Evolutionary conservation across 2,113 vertebrate genomes (phyloP).

Genomic region (Chrysochloris asiatica): DNA sequence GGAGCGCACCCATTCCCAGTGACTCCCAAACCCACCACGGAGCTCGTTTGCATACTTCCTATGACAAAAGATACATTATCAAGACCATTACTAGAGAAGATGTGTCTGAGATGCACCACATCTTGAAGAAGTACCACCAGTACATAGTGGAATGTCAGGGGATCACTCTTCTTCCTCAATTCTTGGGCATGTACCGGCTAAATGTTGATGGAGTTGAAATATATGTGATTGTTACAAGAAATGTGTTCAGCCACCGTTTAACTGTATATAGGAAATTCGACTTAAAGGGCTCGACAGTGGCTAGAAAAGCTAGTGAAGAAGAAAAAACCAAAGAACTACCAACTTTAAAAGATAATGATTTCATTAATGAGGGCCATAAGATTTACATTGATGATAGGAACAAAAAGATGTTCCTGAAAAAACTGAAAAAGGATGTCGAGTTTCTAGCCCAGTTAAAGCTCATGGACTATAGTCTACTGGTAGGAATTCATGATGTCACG

Average conservation of each 20-base stretch:
- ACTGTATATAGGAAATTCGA: conserved; percentile 99
- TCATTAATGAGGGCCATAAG: conserved; percentile 99
- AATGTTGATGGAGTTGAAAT: conserved; percentile 99
- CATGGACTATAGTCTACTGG: conserved; percentile 99
- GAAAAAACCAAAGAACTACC: conserved; percentile 99
- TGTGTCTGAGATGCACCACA: conserved; percentile 99
- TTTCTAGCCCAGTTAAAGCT: conserved; percentile 97
- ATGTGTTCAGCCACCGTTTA: conserved; percentile 98
- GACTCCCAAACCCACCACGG: conserved; percentile 97
- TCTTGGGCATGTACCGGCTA: conserved; percentile 99
- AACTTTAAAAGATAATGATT: conserved; percentile 99
- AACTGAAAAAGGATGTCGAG: conserved; percentile 98
- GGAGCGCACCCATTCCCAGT: conserved; percentile 94
- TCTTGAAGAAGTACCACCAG: conserved; percentile 99
- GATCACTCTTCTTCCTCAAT: conserved; percentile 97
- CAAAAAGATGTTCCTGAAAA: conserved; percentile 98
- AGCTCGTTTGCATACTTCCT: conserved; percentile 97
- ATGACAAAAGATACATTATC: conserved; percentile 97
- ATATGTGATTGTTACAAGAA: conserved; percentile 99
- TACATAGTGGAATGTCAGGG: conserved; percentile 99
- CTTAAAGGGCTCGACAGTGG: too few relatives aligned
- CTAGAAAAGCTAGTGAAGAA: too few relatives aligned
- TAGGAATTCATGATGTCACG: conserved; percentile 98
- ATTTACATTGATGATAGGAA: conserved; percentile 95
- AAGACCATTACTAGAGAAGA: conserved; percentile 99